These are phyloP conservation scores for Cremastinae sp. DNA, from an alignment of 2,888 invertebrate genomes.

Conservation along the genomic window DNA sequence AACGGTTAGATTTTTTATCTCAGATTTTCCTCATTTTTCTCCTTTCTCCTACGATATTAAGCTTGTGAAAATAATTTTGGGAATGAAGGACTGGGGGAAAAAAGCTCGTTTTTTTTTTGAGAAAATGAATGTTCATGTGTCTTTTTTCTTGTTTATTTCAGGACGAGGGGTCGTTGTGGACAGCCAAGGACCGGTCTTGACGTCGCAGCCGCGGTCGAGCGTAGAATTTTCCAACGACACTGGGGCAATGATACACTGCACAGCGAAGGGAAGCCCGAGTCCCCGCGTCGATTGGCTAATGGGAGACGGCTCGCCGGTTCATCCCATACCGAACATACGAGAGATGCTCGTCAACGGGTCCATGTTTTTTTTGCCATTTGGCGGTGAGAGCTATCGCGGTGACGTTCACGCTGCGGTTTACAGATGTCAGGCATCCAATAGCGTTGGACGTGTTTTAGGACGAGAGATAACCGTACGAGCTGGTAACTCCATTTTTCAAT, in stretches of 20 bases:
- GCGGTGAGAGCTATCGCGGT: slow-evolving; percentile 89
- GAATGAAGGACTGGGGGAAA: background rate
- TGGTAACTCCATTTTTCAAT: slow-evolving; percentile 83
- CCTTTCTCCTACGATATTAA: background rate
- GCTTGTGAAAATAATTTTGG: background rate
- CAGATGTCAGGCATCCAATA: slow-evolving; percentile 84
- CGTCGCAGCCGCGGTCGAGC: slow-evolving; percentile 88
- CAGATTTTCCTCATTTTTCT: background rate
- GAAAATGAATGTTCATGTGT: background rate
- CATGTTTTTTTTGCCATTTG: slow-evolving; percentile 91
- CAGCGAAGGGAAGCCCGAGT: slow-evolving; percentile 88
- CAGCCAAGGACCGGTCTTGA: slow-evolving; percentile 88
- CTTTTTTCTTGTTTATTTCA: slow-evolving; percentile 62
- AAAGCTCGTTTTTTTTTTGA: background rate
- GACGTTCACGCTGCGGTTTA: slow-evolving; percentile 93
- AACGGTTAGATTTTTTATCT: background rate
- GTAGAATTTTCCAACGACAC: slow-evolving; percentile 89
- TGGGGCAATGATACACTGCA: slow-evolving; percentile 88
- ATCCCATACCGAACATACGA: slow-evolving; percentile 85
- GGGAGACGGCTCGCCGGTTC: slow-evolving; percentile 86
- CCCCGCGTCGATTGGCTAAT: slow-evolving; percentile 91
- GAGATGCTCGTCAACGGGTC: slow-evolving; percentile 91
- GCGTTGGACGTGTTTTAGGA: slow-evolving; percentile 89
- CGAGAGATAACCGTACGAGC: slow-evolving; percentile 93
- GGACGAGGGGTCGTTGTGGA: slow-evolving; percentile 78